A percentile compares a stretch with the other conserved stretches of the same genome.
These are phyloP conservation scores for Lepus townsendii DNA, from an alignment of 2,797 vertebrate genomes.

Conservation along the genomic window DNA sequence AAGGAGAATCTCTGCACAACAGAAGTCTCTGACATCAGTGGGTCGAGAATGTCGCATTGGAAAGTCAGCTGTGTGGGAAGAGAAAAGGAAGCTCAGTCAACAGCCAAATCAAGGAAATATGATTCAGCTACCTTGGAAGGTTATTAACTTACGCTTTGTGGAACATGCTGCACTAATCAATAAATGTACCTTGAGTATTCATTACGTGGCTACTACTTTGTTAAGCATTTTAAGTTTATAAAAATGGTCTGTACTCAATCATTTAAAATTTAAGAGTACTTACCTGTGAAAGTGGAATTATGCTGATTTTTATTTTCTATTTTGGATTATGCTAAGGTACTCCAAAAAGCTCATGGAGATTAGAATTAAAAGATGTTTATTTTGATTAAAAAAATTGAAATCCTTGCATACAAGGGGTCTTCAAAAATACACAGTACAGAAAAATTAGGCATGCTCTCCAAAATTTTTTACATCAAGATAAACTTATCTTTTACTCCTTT, in stretches of 20 bases:
- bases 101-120: neutral
- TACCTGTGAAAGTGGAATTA: neutral
- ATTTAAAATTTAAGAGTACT: constrained; percentile 1
- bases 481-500: too few relatives aligned
- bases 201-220: neutral
- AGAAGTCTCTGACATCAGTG: neutral
- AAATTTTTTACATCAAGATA: too few relatives aligned
- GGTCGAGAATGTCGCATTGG: neutral
- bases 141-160: neutral
- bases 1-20: constrained; percentile 6
- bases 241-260: neutral
- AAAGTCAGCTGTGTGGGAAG: neutral
- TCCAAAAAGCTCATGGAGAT: too few relatives aligned
- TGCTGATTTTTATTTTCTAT: constrained; percentile 36
- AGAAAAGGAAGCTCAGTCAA: neutral
- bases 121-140: neutral
- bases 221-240: constrained; percentile 5
- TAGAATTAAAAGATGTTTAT: too few relatives aligned
- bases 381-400: too few relatives aligned
- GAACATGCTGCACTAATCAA: neutral
- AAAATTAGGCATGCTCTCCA: too few relatives aligned
- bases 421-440: too few relatives aligned
- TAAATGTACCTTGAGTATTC: neutral
- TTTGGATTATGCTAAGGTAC: neutral
- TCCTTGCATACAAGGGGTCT: too few relatives aligned